Evolutionary conservation across 2,113 vertebrate genomes (phyloP).

Genomic region (Festucalex cinctus): DNA sequence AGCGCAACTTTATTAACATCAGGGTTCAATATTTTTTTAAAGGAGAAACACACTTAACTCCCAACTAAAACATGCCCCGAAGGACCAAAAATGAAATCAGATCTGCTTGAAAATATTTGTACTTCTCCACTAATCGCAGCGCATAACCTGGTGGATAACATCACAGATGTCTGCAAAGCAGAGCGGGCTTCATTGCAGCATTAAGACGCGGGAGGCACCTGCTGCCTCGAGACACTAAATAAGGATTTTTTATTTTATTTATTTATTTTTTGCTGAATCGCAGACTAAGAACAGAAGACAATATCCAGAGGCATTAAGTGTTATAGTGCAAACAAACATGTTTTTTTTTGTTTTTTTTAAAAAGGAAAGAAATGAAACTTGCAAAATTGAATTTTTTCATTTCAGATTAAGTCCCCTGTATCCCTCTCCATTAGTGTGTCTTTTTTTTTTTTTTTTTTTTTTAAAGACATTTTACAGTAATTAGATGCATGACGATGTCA

Average conservation of each 20-base stretch:
- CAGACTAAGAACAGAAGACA: not conserved
- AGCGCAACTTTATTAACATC: slow-evolving; percentile 3
- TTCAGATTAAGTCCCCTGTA: too few species aligned
- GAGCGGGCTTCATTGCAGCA: slow-evolving; percentile 15
- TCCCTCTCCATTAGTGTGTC: too few species aligned
- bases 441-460: too few species aligned
- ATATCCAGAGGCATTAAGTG: slow-evolving; percentile 5
- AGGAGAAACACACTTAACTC: slow-evolving; percentile 4
- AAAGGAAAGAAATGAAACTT: slow-evolving; percentile 40
- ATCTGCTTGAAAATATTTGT: slow-evolving; percentile 8
- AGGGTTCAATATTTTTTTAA: slow-evolving; percentile 13
- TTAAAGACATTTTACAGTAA: not conserved
- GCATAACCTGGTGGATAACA: slow-evolving; percentile 25
- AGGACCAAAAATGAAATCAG: slow-evolving; percentile 2
- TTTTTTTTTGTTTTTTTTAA: too few species aligned
- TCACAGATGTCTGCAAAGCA: slow-evolving; percentile 28
- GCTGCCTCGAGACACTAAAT: slow-evolving; percentile 47
- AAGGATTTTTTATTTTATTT: slow-evolving; percentile 26
- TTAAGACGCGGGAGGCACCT: slow-evolving; percentile 40
- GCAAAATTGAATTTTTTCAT: too few species aligned
- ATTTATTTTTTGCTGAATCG: slow-evolving; percentile 15
- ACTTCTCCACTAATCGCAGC: slow-evolving; percentile 6
- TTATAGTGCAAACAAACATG: slow-evolving; percentile 11
- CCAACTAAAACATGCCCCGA: slow-evolving; percentile 4
- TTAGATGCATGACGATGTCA: too few species aligned